Percentiles rank a stretch among this genome's conserved stretches.
Conservation (phyloP, 2,113 vertebrate genomes). For the Hystrix brachyura region DNA sequence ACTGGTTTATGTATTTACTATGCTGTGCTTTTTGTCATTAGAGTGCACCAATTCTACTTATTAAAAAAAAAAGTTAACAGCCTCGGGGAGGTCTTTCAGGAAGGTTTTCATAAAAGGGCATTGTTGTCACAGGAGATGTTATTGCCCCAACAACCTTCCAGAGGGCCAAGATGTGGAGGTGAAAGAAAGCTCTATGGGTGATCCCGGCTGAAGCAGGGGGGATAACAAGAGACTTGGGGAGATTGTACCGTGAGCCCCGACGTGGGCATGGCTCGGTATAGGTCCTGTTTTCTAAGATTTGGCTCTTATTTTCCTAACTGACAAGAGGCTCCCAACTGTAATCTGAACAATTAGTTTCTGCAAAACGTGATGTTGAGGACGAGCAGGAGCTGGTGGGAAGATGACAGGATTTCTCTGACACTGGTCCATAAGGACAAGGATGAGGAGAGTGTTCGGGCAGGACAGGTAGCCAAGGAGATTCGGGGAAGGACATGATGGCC, state of each 20-base stretch:
- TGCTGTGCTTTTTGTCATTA: background rate
- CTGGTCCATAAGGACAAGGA: too few species aligned
- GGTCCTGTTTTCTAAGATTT: background rate
- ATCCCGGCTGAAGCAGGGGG: background rate
- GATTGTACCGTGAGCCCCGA: background rate
- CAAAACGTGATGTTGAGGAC: background rate
- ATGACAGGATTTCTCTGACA: background rate
- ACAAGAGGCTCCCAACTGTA: background rate
- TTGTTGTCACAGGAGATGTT: background rate
- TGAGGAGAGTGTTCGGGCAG: background rate
- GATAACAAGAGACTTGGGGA: background rate
- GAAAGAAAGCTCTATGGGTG: background rate
- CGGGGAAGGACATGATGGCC: background rate
- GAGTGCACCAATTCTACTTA: background rate
- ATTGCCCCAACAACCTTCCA: background rate
- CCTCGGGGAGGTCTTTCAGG: background rate
- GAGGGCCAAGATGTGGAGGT: background rate
- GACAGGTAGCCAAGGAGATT: background rate
- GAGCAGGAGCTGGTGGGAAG: background rate
- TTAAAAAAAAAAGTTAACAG: background rate
- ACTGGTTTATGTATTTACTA: background rate
- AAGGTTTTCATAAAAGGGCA: background rate
- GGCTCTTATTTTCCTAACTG: background rate
- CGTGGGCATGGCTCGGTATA: background rate
- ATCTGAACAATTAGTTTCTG: background rate